phyloP scores from a whole-genome alignment of 1,140 invertebrate genomes.

The Carposina sasakii region DNA sequence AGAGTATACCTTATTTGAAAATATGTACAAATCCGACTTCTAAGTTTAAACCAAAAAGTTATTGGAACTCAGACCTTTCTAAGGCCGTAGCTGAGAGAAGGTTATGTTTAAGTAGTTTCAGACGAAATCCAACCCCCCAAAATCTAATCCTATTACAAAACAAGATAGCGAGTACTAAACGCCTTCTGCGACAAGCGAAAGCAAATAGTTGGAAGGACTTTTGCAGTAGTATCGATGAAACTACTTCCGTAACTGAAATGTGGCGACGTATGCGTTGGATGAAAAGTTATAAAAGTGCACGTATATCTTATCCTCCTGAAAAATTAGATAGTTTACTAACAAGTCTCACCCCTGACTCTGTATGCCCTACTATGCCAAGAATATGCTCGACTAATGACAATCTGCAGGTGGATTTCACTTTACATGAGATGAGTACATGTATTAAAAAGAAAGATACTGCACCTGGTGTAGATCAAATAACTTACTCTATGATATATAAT shows the following conservation, averaged over 20 bases:
- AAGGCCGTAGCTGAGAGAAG: neutral
- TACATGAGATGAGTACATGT: slow-evolving; percentile 20
- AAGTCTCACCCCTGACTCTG: too few relatives aligned
- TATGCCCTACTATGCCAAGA: too few relatives aligned
- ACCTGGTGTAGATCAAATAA: slow-evolving; percentile 26
- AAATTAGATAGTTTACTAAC: too few relatives aligned
- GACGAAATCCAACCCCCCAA: neutral
- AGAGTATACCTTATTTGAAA: neutral
- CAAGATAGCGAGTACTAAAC: too few relatives aligned
- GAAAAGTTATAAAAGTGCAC: too few relatives aligned
- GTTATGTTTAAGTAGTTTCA: neutral
- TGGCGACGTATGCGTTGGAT: slow-evolving; percentile 18
- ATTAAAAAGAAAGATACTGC: slow-evolving; percentile 27
- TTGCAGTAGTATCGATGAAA: slow-evolving; percentile 15
- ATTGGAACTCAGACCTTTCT: slow-evolving; percentile 3
- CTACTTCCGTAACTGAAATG: slow-evolving; percentile 9
- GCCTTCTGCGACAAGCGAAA: too few relatives aligned
- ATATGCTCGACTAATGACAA: slow-evolving; percentile 5
- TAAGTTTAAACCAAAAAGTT: slow-evolving; percentile 1
- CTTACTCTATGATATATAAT: slow-evolving; percentile 31
- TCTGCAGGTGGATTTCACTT: slow-evolving; percentile 13
- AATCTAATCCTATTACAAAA: too few relatives aligned
- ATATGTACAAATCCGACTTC: neutral
- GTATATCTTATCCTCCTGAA: too few relatives aligned
- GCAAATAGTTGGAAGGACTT: slow-evolving; percentile 16